Base-by-base conservation (phyloP, 2,888 invertebrate genomes). In the Plagiodera versicolora region DNA sequence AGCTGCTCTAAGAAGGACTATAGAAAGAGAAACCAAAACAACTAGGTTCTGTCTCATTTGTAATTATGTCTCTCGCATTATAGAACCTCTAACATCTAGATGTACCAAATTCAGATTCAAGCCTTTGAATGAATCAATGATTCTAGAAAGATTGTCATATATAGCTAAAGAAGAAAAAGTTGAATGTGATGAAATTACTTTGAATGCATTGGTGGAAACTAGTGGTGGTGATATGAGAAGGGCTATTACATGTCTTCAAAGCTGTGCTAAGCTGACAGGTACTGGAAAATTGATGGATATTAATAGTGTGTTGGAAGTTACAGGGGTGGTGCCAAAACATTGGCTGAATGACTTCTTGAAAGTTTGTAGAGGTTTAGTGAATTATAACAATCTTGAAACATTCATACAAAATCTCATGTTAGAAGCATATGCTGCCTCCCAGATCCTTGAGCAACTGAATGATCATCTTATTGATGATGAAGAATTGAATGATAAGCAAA, bases 51-150 rank as follows among this genome's bases (percentile, higher is more conserved):
- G 99, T 79, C 85, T 99, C 19, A 93, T 99, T 70, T 99, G 99
- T 81, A 99, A 99, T 80, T 99, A 99, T 79, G 93, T 99, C 0
- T 97, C 96, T 0, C 86, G 96, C 55, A 98, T 99, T 63, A 99
- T 99, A 73, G 95, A 96, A 65, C 99, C 99, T 0, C 87, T 99
- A 47, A 97, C 98, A 0, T 98, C 98, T 1, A 86, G 99, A 74
- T 99, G 99, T 80, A 95, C 98, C 1, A 99, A 99, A 80, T 99
- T 99, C 77, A 85, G 99, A 39, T 99, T 99, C 78, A 98, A 97
- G 79, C 91, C 97, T 0, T 82, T 98, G 14, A 87, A 89, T 55
- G 87, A 87, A 70, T 85, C 85, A 1, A 88, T 87, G 81, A 86
- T 89, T 65, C 82, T 86, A 35, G 85, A 86, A 71, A 83, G 85